Percentiles rank a stretch among this genome's conserved stretches.
Evolutionary conservation across 2,113 vertebrate genomes (phyloP).

Genomic region (Cyphomyrus plagiostoma): DNA sequence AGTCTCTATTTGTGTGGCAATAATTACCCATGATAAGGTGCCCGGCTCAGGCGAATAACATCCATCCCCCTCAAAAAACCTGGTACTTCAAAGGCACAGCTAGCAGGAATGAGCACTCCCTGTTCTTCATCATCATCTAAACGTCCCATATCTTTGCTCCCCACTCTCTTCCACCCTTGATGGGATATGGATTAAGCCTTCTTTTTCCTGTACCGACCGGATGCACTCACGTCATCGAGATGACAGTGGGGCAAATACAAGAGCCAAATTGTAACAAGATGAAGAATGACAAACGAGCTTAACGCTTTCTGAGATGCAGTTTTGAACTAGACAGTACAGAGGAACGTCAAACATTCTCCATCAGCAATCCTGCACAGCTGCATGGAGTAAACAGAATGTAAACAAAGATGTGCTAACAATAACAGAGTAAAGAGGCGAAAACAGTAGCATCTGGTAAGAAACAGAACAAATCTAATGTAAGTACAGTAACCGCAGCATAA

Average conservation of each 20-base stretch:
- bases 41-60: conserved; percentile 48
- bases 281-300: not conserved
- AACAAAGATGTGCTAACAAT: not conserved
- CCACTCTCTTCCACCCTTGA: not conserved
- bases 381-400: not conserved
- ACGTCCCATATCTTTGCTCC: not conserved
- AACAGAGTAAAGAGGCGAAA: not conserved
- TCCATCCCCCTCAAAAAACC: conserved; percentile 45
- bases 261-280: not conserved
- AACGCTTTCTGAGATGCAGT: not conserved
- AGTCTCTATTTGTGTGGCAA: conserved; percentile 53
- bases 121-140: not conserved
- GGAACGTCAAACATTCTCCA: not conserved
- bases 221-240: not conserved
- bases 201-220: not conserved
- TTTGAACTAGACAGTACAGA: not conserved
- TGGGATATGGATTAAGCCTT: not conserved
- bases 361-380: not conserved
- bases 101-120: not conserved
- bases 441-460: not conserved
- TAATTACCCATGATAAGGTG: conserved; percentile 59
- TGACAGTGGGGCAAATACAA: not conserved
- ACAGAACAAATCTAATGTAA: not conserved
- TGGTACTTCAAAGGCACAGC: conserved; percentile 20
- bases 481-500: not conserved